Conservation (phyloP, 2,797 vertebrate genomes). For the Sebastes umbrosus region DNA sequence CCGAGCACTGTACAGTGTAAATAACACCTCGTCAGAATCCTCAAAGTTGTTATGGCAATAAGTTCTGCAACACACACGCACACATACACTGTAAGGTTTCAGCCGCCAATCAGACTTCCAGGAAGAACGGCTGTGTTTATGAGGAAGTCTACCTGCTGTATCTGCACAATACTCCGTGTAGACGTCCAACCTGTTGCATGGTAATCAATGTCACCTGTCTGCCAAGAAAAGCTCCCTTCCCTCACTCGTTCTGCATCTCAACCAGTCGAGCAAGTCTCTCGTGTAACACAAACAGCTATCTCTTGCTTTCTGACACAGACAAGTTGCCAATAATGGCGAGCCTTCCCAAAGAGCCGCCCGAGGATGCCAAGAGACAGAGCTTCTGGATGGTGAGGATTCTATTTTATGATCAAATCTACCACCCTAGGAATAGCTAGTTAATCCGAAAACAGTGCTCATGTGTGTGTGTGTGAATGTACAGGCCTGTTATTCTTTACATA, state of each 20-base stretch:
- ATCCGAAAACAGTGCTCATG: neutral
- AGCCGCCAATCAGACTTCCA: slow-evolving; percentile 5
- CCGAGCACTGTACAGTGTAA: slow-evolving; percentile 52
- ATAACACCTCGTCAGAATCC: slow-evolving; percentile 43
- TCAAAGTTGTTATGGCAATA: slow-evolving; percentile 49
- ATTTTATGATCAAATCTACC: neutral
- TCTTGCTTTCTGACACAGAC: slow-evolving; percentile 53
- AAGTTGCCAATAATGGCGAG: slow-evolving; percentile 67
- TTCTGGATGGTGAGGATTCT: slow-evolving; percentile 84
- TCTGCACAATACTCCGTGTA: neutral
- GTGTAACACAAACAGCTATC: slow-evolving; percentile 22
- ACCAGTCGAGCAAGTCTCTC: slow-evolving; percentile 50
- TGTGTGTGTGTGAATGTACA: neutral
- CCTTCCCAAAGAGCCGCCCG: slow-evolving; percentile 66
- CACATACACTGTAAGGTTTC: slow-evolving; percentile 5
- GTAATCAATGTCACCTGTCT: slow-evolving; percentile 33
- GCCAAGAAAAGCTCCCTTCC: slow-evolving; percentile 31
- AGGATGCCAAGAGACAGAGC: slow-evolving; percentile 77
- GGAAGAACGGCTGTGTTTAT: neutral
- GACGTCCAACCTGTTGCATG: slow-evolving; percentile 49
- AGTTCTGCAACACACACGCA: neutral
- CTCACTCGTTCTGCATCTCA: slow-evolving; percentile 23
- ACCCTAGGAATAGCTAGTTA: neutral
- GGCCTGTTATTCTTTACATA: neutral
- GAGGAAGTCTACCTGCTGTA: slow-evolving; percentile 5